Percentiles rank a stretch among this genome's conserved stretches.
Conservation (phyloP, 2,888 invertebrate species). For the Apamea monoglypha region DNA sequence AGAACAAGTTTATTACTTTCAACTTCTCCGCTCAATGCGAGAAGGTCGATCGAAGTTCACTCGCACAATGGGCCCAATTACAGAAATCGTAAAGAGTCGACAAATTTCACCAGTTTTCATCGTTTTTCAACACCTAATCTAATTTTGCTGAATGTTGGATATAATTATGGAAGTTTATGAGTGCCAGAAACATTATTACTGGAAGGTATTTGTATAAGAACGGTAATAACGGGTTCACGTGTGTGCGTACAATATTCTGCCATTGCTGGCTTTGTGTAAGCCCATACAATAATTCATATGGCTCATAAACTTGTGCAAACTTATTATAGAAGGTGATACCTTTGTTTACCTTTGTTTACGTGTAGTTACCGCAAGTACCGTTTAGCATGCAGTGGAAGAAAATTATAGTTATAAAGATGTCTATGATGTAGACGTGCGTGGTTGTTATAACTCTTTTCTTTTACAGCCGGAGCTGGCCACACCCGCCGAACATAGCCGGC, state of each 20-base stretch:
- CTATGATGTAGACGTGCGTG: constrained; percentile 23
- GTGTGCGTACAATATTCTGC: constrained; percentile 52
- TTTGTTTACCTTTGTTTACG: constrained; percentile 64
- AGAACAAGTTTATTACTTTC: constrained; percentile 86
- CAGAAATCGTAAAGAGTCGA: constrained; percentile 79
- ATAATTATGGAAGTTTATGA: constrained; percentile 70
- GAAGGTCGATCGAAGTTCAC: constrained; percentile 77
- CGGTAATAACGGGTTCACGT: constrained; percentile 54
- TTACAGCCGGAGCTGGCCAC: constrained; percentile 12
- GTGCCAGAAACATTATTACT: constrained; percentile 61
- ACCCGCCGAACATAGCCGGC: constrained; percentile 32
- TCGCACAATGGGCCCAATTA: constrained; percentile 84
- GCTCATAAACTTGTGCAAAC: constrained; percentile 64
- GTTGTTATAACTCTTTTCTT: constrained; percentile 43
- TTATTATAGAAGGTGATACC: constrained; percentile 59
- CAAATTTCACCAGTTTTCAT: constrained; percentile 75
- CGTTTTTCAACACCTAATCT: constrained; percentile 73
- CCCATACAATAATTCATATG: constrained; percentile 59
- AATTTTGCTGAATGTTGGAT: constrained; percentile 64
- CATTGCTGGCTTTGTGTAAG: constrained; percentile 57
- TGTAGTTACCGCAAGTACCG: constrained; percentile 44
- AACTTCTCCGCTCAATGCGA: constrained; percentile 79
- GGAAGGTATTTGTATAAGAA: constrained; percentile 58
- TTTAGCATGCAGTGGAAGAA: constrained; percentile 50
- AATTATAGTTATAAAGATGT: constrained; percentile 56